Evolutionary conservation across 1,140 invertebrate species (phyloP), one percentile per base, ranked within the genome.

Genomic region (Reticulitermes speratus): DNA sequence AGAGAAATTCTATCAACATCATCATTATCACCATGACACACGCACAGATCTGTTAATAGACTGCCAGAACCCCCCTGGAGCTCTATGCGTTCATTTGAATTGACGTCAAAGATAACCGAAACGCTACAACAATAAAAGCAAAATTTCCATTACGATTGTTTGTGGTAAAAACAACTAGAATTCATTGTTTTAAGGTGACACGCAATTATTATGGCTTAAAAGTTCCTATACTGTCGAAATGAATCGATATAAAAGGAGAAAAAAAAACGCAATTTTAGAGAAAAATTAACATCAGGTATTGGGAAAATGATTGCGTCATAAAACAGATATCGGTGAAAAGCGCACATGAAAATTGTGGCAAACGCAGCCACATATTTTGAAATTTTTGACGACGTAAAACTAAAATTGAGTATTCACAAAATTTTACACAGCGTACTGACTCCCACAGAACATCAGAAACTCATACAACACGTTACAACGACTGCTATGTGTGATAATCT

Each of bases 1-100:
- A 75, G 65, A 75, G 65, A 75, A 75, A 75, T 75, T 75, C 65
- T 75, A 75, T 75, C 65, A 75, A 75, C 65, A 75, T 75, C 65
- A 30, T 75, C 65, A 75, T 75, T 75, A 75, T 75, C 65, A 75
- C 65, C 8, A 30, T 30, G n/a, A 75, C 65, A 75, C 65, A 75
- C 65, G 65, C 65, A 30, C 65, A 30, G 65, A 2, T 75, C n/a
- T 75, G 65, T 75, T 75, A 75, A 75, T 75, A 75, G 65, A 75
- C 65, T 75, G 65, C 65, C 65, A 16, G 14, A 75, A 75, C 65
- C n/a, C 65, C 55, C 65, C 65, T 2, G 65, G 52, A 12, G 52
- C 65, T 25, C 65, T 5, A 8, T 25, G n/a, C 8, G n/a, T 75
- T 75, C 65, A 75, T 75, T 75, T 75, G 65, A 75, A 75, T 75